Evolutionary conservation across 2,888 invertebrate genomes (phyloP), one percentile per base, ranked within the genome.

Genomic region (Aethes cnicana): DNA sequence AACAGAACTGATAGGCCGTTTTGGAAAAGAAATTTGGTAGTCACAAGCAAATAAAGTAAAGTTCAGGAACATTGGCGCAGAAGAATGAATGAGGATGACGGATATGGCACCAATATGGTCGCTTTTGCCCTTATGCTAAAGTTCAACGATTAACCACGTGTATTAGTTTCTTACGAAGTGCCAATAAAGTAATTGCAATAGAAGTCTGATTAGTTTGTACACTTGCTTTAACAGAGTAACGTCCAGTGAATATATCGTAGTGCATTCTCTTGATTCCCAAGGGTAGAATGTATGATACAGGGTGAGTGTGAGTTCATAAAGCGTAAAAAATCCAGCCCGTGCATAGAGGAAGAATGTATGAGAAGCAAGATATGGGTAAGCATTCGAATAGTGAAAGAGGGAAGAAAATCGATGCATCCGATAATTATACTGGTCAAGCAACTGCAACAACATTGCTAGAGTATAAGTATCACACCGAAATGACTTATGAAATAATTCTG

Each of bases 1-100:
- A 77, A 78, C 67, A 74, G 73, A 87, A 88, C 82, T 83, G 84
- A 89, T 89, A 89, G 90, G 88, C 87, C 90, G 89, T 90, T 91
- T 91, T 91, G 91, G 90, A 88, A 87, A 87, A 80, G 67, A 88
- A 83, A 68, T 77, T 68, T 77, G 79, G 78, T 74, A 65, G 73
- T 69, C 79, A 81, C 74, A 86, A 84, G 87, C 87, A 84, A 86
- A 82, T 72, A 69, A 86, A 88, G 65, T 67, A 72, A 81, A 80
- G 62, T 65, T 68, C 68, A 70, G 76, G 77, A 77, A 80, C 75
- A 76, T 69, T 78, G 77, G 78, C 79, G 71, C 71, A 69, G 67
- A 69, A 70, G 59, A 71, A 83, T 81, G 80, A 67, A 81, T 84
- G 84, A 72, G 55, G 54, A 78, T 84, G 80, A 69, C 64, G 62